Evolutionary conservation across 1,140 invertebrate species (phyloP).

Genomic region (Danaus melanippus): DNA sequence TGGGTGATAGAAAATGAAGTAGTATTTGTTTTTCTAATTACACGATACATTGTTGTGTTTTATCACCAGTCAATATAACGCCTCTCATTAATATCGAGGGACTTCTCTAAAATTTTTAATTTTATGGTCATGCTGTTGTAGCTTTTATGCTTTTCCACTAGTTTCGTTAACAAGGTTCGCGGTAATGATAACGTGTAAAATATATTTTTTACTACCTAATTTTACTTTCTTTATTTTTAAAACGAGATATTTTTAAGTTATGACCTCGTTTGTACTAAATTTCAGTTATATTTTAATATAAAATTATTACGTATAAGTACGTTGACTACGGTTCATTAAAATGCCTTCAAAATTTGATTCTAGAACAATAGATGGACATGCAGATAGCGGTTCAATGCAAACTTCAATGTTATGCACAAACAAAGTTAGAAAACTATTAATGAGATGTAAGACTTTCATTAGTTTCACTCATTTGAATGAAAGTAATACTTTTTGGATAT

Average conservation of each 20-base stretch:
- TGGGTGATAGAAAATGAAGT: no score
- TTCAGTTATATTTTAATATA: no score
- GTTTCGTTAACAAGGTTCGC: constrained; percentile 20
- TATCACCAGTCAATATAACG: constrained; percentile 1
- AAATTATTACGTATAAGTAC: no score
- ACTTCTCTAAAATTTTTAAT: constrained; percentile 18
- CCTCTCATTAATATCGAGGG: constrained; percentile 10
- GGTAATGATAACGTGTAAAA: constrained; percentile 24
- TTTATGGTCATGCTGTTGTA: constrained; percentile 12
- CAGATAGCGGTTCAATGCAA: constrained; percentile 3
- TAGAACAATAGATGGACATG: constrained; percentile 4
- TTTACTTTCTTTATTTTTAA: no score
- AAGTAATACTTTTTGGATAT: no score
- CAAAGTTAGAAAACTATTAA: no score
- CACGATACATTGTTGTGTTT: no score
- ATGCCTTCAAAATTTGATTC: constrained; percentile 6
- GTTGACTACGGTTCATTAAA: not conserved
- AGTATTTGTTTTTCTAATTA: no score
- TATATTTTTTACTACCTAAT: constrained; percentile 15
- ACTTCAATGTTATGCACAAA: not conserved
- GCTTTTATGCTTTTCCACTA: constrained; percentile 5
- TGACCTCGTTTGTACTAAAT: no score
- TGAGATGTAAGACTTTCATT: no score
- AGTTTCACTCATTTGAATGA: no score
- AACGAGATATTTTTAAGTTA: no score